Evolutionary conservation across 2,888 invertebrate species (phyloP).

Genomic region (Zaprionus obscuricornis): DNA sequence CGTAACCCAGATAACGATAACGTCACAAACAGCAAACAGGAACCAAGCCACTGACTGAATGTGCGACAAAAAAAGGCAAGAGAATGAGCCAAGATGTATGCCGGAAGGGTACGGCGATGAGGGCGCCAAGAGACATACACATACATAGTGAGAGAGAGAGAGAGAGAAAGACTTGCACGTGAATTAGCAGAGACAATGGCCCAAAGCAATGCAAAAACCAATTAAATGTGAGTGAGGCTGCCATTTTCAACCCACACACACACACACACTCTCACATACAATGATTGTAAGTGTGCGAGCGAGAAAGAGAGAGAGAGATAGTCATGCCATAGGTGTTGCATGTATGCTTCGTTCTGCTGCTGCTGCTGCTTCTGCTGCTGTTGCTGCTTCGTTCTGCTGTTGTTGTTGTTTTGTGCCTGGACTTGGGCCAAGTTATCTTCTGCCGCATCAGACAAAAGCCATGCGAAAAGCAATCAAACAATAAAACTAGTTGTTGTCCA

Average conservation of each 20-base stretch:
- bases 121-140: too few species aligned
- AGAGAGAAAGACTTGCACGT: conserved; percentile 20
- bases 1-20: conserved; percentile 43
- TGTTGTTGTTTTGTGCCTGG: too few species aligned
- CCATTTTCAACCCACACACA: conserved; percentile 14
- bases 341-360: not conserved
- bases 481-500: conserved; percentile 45
- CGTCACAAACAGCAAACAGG: conserved; percentile 39
- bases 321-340: conserved; percentile 6
- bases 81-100: too few species aligned
- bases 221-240: conserved; percentile 43
- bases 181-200: conserved; percentile 39
- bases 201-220: conserved; percentile 39
- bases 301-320: not conserved
- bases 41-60: not conserved
- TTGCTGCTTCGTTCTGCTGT: too few species aligned
- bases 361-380: too few species aligned
- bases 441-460: conserved; percentile 34
- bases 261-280: not conserved
- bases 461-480: conserved; percentile 42
- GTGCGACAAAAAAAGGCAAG: too few species aligned
- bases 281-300: not conserved
- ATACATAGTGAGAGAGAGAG: too few species aligned
- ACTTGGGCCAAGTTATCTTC: conserved; percentile 29
- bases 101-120: too few species aligned